A percentile compares a stretch with the other conserved stretches of the same genome.
Conservation (phyloP, 2,797 vertebrate species). For the Chiroxiphia lanceolata region DNA sequence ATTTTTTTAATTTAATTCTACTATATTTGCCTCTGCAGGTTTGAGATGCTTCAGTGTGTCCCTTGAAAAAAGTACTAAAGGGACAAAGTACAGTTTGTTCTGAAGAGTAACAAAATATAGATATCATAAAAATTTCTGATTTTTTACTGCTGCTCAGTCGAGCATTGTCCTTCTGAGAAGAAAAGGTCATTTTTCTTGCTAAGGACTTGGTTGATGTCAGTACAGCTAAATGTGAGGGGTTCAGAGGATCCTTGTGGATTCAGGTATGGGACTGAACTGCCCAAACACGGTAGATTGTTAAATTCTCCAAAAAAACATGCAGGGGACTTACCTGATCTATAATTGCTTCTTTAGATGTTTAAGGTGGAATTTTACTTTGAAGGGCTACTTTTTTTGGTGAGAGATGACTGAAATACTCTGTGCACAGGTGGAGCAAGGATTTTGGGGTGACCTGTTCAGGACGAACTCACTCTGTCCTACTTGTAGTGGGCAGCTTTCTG, state of each 20-base stretch:
- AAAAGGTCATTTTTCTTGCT: not conserved
- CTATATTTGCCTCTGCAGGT: not conserved
- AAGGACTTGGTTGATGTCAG: not conserved
- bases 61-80: not conserved
- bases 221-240: not conserved
- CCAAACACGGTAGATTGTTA: not conserved
- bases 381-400: not conserved
- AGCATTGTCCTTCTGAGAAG: not conserved
- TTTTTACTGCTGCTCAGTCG: not conserved
- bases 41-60: not conserved
- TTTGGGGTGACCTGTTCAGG: not conserved
- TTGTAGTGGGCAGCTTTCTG: not conserved
- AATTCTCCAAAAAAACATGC: rapidly evolving
- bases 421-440: no score
- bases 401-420: not conserved
- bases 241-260: not conserved
- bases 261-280: rapidly evolving
- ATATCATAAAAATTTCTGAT: not conserved
- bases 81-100: not conserved
- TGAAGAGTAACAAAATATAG: not conserved
- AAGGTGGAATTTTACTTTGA: not conserved
- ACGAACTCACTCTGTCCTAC: rapidly evolving
- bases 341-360: not conserved
- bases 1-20: not conserved
- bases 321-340: not conserved